These are phyloP conservation scores for Odontamblyopus lacepedii DNA, from an alignment of 2,797 vertebrate genomes.

Conservation along the genomic window DNA sequence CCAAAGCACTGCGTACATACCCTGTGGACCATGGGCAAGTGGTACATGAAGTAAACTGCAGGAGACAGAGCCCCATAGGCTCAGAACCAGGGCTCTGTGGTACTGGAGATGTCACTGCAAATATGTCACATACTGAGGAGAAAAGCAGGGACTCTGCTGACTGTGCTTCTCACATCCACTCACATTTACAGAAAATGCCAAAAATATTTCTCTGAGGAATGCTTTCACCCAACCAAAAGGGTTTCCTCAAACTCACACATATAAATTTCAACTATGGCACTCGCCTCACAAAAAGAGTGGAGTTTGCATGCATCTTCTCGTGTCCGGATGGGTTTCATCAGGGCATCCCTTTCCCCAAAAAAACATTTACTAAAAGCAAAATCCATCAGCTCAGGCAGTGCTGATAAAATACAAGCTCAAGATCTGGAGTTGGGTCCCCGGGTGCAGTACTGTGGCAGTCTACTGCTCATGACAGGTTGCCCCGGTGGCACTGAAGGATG, in stretches of 20 bases:
- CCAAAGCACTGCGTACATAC: conserved; percentile 23
- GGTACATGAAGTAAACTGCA: conserved; percentile 49
- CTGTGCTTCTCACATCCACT: conserved; percentile 29
- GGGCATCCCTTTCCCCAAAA: no score
- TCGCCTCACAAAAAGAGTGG: not conserved
- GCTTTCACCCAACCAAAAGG: conserved; percentile 24
- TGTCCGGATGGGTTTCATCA: not conserved
- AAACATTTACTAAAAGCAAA: no score
- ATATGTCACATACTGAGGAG: conserved; percentile 59
- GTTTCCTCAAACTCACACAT: conserved; percentile 5
- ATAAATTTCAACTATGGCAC: not conserved
- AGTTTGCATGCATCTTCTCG: not conserved
- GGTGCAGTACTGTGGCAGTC: no score
- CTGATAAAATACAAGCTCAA: not conserved
- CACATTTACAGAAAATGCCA: conserved; percentile 23
- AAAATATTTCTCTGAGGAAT: conserved; percentile 38
- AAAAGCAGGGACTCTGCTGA: conserved; percentile 46
- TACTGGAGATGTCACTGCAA: conserved; percentile 61
- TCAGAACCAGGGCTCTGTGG: conserved; percentile 41
- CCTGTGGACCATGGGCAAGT: conserved; percentile 26
- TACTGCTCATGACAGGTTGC: no score
- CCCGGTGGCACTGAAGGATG: no score
- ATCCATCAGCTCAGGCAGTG: no score
- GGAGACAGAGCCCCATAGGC: conserved; percentile 57
- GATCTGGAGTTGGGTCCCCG: not conserved